These are phyloP conservation scores for Gandaritis pyraliata DNA, from an alignment of 2,888 invertebrate species.

Conservation along the genomic window DNA sequence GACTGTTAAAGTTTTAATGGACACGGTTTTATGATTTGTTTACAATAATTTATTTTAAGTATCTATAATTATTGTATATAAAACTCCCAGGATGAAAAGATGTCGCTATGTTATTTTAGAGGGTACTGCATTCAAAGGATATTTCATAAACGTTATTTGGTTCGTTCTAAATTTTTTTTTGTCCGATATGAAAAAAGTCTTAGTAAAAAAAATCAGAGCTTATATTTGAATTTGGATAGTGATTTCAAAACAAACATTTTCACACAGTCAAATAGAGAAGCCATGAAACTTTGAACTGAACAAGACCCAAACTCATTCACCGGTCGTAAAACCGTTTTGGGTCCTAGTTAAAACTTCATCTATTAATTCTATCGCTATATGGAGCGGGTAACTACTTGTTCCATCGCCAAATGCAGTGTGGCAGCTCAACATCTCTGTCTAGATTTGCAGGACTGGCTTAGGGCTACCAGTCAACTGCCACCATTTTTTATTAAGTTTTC, in stretches of 20 bases:
- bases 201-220: too few species aligned
- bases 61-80: too few species aligned
- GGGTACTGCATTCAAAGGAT: too few species aligned
- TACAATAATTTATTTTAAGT: background rate
- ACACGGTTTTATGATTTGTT: background rate
- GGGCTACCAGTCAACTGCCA: constrained; percentile 5
- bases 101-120: too few species aligned
- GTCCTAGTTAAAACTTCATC: constrained; percentile 39
- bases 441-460: constrained; percentile 46
- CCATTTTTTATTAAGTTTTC: too few species aligned
- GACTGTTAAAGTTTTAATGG: background rate
- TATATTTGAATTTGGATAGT: too few species aligned
- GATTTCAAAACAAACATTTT: too few species aligned
- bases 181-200: too few species aligned
- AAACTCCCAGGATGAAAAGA: too few species aligned
- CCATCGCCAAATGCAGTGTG: constrained; percentile 45
- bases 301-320: constrained; percentile 23
- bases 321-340: constrained; percentile 32
- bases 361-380: constrained; percentile 38
- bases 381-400: constrained; percentile 29
- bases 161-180: too few species aligned
- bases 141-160: too few species aligned
- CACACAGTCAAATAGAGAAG: background rate
- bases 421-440: background rate
- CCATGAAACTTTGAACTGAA: constrained; percentile 12